Percentiles rank a stretch among this genome's conserved stretches.
Evolutionary conservation across 2,888 invertebrate genomes (phyloP).

Genomic region (Eilema caniola): DNA sequence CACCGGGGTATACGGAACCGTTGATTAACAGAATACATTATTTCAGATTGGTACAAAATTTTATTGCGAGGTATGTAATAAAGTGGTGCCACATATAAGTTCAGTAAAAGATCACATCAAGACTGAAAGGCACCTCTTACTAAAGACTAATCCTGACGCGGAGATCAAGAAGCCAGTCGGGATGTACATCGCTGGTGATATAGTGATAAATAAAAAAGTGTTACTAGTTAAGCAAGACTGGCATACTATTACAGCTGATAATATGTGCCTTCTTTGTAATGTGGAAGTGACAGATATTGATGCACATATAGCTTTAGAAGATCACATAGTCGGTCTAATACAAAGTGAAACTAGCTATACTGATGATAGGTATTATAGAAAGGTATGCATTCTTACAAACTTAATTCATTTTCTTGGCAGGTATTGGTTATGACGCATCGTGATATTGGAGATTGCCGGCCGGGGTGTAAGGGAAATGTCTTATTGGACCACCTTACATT

Average conservation of each 20-base stretch:
- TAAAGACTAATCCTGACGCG: constrained; percentile 48
- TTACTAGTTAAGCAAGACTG: constrained; percentile 59
- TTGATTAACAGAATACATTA: not conserved
- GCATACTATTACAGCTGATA: constrained; percentile 62
- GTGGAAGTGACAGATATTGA: constrained; percentile 33
- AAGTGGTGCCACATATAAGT: constrained; percentile 36
- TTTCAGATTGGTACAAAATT: constrained; percentile 62
- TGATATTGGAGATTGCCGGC: too few relatives aligned
- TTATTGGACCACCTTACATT: not conserved
- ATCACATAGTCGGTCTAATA: constrained; percentile 64
- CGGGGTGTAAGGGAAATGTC: too few relatives aligned
- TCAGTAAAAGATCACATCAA: constrained; percentile 55
- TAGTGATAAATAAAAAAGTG: constrained; percentile 55
- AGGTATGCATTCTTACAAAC: constrained; percentile 48
- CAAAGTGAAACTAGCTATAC: constrained; percentile 48
- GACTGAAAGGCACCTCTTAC: constrained; percentile 52
- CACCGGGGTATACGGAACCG: too few relatives aligned
- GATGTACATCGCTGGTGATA: constrained; percentile 40
- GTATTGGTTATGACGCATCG: too few relatives aligned
- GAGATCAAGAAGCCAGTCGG: constrained; percentile 37
- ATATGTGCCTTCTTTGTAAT: constrained; percentile 62
- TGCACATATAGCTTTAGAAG: constrained; percentile 50
- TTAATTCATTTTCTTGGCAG: not conserved
- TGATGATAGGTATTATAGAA: constrained; percentile 56
- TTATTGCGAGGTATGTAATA: constrained; percentile 71